Conservation (phyloP, 2,888 invertebrate species). For the Cosmorhoe ocellata region DNA sequence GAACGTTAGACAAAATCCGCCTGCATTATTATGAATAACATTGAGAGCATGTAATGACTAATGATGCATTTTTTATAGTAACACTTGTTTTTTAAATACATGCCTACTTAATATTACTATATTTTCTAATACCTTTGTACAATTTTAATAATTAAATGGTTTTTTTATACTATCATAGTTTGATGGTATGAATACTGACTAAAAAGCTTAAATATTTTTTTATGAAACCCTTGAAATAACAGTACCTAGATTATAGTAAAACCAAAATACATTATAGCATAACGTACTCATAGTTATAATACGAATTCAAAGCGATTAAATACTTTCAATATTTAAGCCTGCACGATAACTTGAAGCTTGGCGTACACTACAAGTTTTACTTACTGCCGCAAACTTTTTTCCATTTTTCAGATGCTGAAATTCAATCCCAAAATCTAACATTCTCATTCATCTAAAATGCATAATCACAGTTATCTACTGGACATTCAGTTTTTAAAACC, state of each 20-base stretch:
- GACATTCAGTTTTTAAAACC: constrained; percentile 1
- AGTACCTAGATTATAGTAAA: background rate
- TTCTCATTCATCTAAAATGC: constrained; percentile 60
- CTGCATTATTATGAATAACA: too few species aligned
- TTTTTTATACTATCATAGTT: too few species aligned
- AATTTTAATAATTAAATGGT: too few species aligned
- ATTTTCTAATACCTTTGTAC: too few species aligned
- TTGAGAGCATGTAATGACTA: too few species aligned
- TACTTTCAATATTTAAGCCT: constrained; percentile 33
- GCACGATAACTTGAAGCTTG: constrained; percentile 49
- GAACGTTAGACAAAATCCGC: too few species aligned
- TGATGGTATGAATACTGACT: background rate
- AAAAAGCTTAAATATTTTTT: background rate
- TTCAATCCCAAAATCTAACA: constrained; percentile 76
- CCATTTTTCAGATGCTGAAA: constrained; percentile 81
- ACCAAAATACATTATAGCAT: constrained; percentile 15
- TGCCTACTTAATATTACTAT: too few species aligned
- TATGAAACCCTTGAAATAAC: background rate
- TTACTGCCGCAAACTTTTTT: constrained; percentile 81
- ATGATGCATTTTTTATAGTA: too few species aligned
- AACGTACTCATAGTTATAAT: constrained; percentile 6
- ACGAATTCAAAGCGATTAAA: constrained; percentile 21
- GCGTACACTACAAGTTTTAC: constrained; percentile 69
- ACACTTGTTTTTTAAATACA: too few species aligned
- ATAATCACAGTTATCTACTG: constrained; percentile 13